Evolutionary conservation across 1,140 invertebrate genomes (phyloP).

Genomic region (Lysiphlebus fabarum): DNA sequence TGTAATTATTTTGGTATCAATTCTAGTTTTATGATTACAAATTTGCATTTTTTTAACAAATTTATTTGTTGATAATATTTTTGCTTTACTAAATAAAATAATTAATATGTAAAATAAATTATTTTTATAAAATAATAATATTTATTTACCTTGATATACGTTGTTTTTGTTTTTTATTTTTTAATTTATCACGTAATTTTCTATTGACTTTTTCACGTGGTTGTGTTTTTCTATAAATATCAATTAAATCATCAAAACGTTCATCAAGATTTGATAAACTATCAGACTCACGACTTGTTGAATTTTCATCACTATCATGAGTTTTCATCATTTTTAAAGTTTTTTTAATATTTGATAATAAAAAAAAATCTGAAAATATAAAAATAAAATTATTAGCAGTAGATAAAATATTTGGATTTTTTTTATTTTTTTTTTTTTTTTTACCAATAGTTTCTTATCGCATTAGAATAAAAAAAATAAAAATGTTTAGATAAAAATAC

Average conservation of each 20-base stretch:
- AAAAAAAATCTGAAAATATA: too few relatives aligned
- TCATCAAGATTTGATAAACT: conserved; percentile 34
- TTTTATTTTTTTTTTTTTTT: too few relatives aligned
- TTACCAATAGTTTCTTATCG: too few relatives aligned
- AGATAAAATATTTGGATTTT: too few relatives aligned
- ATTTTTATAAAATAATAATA: too few relatives aligned
- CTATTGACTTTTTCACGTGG: conserved; percentile 38
- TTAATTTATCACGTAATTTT: conserved; percentile 27
- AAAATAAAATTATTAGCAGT: too few relatives aligned
- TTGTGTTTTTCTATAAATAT: conserved; percentile 43
- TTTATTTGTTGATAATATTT: conserved; percentile 33
- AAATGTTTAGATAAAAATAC: too few relatives aligned
- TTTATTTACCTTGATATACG: conserved; percentile 29
- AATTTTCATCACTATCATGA: too few relatives aligned
- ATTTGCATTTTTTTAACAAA: conserved; percentile 27
- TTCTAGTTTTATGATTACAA: conserved; percentile 46
- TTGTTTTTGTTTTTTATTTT: conserved; percentile 29
- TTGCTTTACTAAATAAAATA: conserved; percentile 20
- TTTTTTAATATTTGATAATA: too few relatives aligned
- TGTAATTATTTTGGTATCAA: conserved; percentile 50
- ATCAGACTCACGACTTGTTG: neutral
- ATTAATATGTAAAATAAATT: neutral
- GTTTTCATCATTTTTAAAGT: too few relatives aligned
- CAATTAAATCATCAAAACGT: conserved; percentile 36
- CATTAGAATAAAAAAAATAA: too few relatives aligned